Evolutionary conservation across 2,888 invertebrate genomes (phyloP).

Genomic region (Scaptomyza parva): DNA sequence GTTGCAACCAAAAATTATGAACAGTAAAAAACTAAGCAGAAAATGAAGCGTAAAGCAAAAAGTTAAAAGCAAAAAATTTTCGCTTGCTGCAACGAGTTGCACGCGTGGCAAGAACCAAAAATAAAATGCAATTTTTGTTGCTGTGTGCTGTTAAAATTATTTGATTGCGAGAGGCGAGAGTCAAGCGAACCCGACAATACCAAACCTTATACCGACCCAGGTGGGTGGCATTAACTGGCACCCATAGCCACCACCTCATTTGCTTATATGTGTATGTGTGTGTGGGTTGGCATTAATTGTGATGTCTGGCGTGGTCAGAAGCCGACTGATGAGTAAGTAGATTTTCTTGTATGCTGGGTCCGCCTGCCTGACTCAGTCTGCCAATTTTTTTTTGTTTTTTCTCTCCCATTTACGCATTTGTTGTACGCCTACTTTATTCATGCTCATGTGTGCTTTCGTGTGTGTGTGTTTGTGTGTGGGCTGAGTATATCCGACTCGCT

Average conservation of each 20-base stretch:
- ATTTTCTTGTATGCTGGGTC: conserved; percentile 75
- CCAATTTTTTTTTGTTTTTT: conserved; percentile 28
- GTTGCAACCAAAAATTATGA: conserved; percentile 25
- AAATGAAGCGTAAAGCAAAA: conserved; percentile 8
- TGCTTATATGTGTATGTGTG: conserved; percentile 30
- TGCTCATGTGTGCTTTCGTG: not conserved
- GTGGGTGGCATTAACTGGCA: conserved; percentile 76
- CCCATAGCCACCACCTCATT: conserved; percentile 30
- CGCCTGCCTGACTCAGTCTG: conserved; percentile 11
- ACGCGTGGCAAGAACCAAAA: conserved; percentile 64
- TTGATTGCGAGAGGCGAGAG: conserved; percentile 52
- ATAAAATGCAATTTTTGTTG: conserved; percentile 81
- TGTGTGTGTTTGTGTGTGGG: conserved; percentile 8
- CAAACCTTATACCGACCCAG: conserved; percentile 3
- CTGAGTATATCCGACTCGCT: conserved; percentile 24
- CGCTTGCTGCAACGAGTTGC: conserved; percentile 35
- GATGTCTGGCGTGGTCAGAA: conserved; percentile 71
- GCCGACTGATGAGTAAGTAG: conserved; percentile 76
- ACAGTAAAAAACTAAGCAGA: conserved; percentile 7
- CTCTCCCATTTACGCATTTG: conserved; percentile 14
- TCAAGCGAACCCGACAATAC: conserved; percentile 13
- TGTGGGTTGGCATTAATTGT: conserved; percentile 73
- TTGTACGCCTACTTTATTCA: conserved; percentile 57
- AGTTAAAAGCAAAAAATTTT: conserved; percentile 41
- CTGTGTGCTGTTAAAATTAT: conserved; percentile 71